phyloP scores from a whole-genome alignment of 1,140 invertebrate genomes.

The Bilobella aurantiaca region DNA sequence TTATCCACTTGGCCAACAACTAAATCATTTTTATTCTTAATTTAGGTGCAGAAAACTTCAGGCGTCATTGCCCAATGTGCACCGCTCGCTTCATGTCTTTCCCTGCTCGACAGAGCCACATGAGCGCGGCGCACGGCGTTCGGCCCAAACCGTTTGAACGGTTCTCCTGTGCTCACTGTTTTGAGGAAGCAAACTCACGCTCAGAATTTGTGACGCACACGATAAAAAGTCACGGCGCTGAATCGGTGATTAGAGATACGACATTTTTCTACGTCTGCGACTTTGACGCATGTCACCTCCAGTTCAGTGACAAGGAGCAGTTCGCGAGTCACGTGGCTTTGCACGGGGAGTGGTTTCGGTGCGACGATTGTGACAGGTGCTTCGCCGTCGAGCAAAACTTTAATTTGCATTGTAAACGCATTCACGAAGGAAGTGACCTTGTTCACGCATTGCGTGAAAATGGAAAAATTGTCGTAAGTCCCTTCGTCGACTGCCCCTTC shows the following conservation, averaged over 20 bases:
- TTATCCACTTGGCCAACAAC: too few relatives aligned
- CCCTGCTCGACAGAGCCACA: too few relatives aligned
- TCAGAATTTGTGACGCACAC: background rate
- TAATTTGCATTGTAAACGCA: background rate
- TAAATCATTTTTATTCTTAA: too few relatives aligned
- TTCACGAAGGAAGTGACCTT: background rate
- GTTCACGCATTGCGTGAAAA: background rate
- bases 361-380: background rate
- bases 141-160: too few relatives aligned
- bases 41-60: too few relatives aligned
- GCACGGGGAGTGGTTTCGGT: background rate
- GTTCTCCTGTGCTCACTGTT: background rate
- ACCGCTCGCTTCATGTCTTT: too few relatives aligned
- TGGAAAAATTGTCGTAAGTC: too few relatives aligned
- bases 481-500: background rate
- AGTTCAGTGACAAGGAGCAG: background rate
- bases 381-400: background rate
- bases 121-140: too few relatives aligned
- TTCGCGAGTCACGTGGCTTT: background rate
- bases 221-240: background rate
- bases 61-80: too few relatives aligned
- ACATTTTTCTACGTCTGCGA: background rate
- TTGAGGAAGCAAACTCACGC: background rate
- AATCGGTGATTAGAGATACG: background rate
- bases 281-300: background rate